Conservation (phyloP, 2,888 invertebrate species). For the Parasteatoda lunata region DNA sequence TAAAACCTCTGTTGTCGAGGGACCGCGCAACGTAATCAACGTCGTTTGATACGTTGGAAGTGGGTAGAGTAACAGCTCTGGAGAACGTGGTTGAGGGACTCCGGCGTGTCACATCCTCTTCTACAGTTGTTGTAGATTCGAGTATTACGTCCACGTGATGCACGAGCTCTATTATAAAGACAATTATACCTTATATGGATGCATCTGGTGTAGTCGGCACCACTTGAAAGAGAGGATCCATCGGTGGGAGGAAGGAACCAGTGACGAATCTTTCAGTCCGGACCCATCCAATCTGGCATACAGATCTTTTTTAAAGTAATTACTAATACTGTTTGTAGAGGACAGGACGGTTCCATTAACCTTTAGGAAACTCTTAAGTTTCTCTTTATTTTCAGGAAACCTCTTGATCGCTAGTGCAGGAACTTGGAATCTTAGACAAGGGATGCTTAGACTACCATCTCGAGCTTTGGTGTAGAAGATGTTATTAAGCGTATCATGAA, state of each 20-base stretch:
- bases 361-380: no score
- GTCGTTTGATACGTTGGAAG: not conserved
- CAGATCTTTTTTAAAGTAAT: not conserved
- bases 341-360: not conserved
- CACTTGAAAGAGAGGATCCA: not conserved
- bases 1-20: not conserved
- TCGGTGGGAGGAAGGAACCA: not conserved
- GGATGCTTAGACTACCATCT: constrained; percentile 1
- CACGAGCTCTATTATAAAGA: not conserved
- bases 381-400: no score
- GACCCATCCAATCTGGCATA: not conserved
- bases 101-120: not conserved
- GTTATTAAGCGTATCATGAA: not conserved
- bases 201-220: not conserved
- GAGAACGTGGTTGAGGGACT: constrained; percentile 13
- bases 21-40: not conserved
- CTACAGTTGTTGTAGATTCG: not conserved
- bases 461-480: not conserved
- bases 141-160: not conserved
- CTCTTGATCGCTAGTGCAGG: not conserved
- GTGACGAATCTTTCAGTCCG: not conserved
- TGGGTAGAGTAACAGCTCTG: constrained; percentile 14
- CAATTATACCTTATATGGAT: not conserved
- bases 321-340: not conserved
- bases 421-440: not conserved